Evolutionary conservation across 2,113 vertebrate genomes (phyloP).

Genomic region (Aepyceros melampus): DNA sequence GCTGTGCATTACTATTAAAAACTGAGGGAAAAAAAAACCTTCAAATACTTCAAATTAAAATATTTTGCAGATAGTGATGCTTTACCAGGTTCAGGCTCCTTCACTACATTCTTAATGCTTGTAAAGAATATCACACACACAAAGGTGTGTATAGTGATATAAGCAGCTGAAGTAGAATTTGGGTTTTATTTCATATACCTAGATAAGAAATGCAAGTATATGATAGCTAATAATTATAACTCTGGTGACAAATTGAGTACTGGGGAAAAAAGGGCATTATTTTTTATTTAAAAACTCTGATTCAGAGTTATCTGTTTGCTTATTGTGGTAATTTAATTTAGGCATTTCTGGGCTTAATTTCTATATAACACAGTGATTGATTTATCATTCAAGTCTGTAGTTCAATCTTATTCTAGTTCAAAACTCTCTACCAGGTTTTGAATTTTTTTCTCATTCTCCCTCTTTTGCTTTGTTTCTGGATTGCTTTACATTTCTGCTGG

Average conservation of each 20-base stretch:
- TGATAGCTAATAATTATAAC: background rate
- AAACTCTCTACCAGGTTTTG: background rate
- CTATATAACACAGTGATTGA: background rate
- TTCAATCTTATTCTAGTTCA: background rate
- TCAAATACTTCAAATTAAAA: background rate
- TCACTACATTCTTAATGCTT: background rate
- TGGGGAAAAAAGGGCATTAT: background rate
- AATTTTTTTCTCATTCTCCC: background rate
- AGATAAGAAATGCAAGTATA: background rate
- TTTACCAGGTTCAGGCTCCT: background rate
- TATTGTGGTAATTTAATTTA: background rate
- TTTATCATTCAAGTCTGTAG: background rate
- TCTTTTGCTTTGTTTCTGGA: background rate
- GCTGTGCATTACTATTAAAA: background rate
- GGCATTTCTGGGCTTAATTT: background rate
- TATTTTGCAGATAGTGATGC: background rate
- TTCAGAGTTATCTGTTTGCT: background rate
- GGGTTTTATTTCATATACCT: background rate
- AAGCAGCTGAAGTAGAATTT: background rate
- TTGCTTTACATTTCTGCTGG: background rate
- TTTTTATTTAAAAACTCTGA: background rate
- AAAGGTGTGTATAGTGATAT: background rate
- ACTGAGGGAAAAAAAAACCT: background rate
- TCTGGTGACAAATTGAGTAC: background rate
- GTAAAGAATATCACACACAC: background rate